Evolutionary conservation across 2,113 vertebrate genomes (phyloP).

Genomic region (Nestor notabilis): DNA sequence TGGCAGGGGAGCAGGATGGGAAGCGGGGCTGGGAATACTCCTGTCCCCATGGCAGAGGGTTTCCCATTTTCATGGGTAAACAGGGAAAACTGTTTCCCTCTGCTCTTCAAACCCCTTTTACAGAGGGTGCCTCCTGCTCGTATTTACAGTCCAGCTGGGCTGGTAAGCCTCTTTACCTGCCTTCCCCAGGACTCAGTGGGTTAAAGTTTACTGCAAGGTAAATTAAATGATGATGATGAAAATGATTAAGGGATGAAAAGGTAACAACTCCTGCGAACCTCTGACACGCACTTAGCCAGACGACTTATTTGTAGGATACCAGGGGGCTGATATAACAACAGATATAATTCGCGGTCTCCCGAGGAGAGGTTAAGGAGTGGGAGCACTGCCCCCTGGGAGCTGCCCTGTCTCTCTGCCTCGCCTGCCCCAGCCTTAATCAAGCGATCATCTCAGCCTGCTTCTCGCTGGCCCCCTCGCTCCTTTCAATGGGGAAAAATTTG

Average conservation of each 20-base stretch:
- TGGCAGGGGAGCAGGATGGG: neutral
- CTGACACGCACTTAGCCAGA: constrained; percentile 57
- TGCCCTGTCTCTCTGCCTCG: constrained; percentile 75
- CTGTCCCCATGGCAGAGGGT: neutral
- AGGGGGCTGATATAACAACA: constrained; percentile 75
- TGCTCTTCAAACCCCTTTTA: neutral
- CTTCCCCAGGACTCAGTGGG: neutral
- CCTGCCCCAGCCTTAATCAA: constrained; percentile 88
- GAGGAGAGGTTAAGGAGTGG: constrained; percentile 88
- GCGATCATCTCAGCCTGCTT: constrained; percentile 89
- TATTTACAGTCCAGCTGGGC: neutral
- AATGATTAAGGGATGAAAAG: constrained; percentile 47
- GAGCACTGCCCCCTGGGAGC: constrained; percentile 80
- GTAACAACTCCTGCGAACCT: neutral
- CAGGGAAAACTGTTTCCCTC: neutral
- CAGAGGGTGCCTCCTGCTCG: neutral
- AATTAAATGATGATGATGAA: constrained; percentile 40
- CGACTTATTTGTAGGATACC: constrained; percentile 67
- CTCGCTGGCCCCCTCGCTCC: constrained; percentile 79
- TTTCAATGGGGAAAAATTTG: constrained; percentile 85
- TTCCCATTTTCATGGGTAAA: neutral
- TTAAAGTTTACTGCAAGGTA: constrained; percentile 30
- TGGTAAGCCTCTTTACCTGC: neutral
- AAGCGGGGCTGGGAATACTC: neutral
- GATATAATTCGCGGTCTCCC: constrained; percentile 80